Conservation (phyloP, 2,113 vertebrate species). For the Scartelaos histophorus region DNA sequence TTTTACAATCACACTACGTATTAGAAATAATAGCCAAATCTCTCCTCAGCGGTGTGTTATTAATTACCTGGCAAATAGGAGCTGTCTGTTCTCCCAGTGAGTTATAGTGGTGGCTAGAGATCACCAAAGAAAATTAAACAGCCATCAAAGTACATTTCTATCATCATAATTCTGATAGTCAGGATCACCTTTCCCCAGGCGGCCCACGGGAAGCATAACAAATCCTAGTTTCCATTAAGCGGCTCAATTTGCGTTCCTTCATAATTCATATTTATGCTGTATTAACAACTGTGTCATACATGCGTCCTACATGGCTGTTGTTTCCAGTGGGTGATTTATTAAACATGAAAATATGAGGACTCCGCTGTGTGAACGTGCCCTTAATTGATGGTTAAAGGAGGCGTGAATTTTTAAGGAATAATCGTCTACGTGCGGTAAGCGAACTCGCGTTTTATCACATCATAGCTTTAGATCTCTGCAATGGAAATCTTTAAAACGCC, state of each 20-base stretch:
- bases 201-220: conserved; percentile 81
- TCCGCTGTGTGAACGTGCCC: conserved; percentile 82
- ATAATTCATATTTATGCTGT: conserved; percentile 92
- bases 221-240: conserved; percentile 91
- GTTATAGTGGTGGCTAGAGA: conserved; percentile 66
- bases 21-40: conserved; percentile 79
- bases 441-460: conserved; percentile 17
- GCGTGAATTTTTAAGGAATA: conserved; percentile 74
- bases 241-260: conserved; percentile 88
- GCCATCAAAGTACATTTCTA: conserved; percentile 88
- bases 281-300: conserved; percentile 83
- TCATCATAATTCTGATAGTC: conserved; percentile 88
- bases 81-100: conserved; percentile 70
- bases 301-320: conserved; percentile 83
- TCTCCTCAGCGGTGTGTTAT: conserved; percentile 66
- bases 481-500: conserved; percentile 63
- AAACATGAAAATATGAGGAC: conserved; percentile 84
- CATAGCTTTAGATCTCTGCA: conserved; percentile 49
- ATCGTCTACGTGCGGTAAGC: conserved; percentile 46
- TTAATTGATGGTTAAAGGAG: conserved; percentile 86
- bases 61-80: conserved; percentile 79
- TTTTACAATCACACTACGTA: conserved; percentile 75
- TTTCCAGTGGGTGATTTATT: conserved; percentile 94
- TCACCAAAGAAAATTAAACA: conserved; percentile 82
- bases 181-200: conserved; percentile 79